A percentile compares a stretch with the other conserved stretches of the same genome.
These are phyloP conservation scores for Hydrophis major DNA, from an alignment of 2,797 vertebrate genomes.

Conservation along the genomic window DNA sequence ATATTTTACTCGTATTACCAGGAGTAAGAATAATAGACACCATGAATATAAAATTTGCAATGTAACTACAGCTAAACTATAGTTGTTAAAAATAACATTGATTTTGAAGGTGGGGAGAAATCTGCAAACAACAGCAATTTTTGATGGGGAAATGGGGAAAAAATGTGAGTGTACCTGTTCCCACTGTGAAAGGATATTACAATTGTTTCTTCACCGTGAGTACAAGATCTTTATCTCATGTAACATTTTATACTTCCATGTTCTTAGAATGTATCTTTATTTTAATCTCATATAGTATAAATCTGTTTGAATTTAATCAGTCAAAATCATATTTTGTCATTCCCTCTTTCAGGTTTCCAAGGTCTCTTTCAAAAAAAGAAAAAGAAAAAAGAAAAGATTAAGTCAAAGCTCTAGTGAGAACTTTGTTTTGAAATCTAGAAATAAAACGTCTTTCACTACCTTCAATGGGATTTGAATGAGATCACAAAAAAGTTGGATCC, in stretches of 20 bases:
- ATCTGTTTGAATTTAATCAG: neutral
- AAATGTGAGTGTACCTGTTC: neutral
- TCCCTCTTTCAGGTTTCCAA: slow-evolving; percentile 31
- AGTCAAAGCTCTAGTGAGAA: slow-evolving; percentile 28
- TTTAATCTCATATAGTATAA: neutral
- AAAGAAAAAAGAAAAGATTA: neutral
- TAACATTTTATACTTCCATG: neutral
- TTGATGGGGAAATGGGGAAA: neutral
- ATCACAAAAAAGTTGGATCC: neutral
- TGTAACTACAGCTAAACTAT: neutral
- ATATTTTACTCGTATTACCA: neutral
- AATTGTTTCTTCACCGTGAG: neutral
- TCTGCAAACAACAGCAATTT: neutral
- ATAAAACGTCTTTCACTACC: slow-evolving; percentile 24
- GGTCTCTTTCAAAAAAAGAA: neutral
- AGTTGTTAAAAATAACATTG: neutral
- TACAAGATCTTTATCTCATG: neutral
- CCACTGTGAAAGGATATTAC: neutral
- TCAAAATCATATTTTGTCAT: slow-evolving; percentile 32
- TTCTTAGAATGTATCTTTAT: neutral
- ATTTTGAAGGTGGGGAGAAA: neutral
- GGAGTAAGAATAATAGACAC: neutral
- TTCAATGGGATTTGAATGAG: slow-evolving; percentile 41
- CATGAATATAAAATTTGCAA: neutral
- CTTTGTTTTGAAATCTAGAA: slow-evolving; percentile 9